Conservation (phyloP, 2,113 vertebrate genomes). For the Oryzias woworae region DNA sequence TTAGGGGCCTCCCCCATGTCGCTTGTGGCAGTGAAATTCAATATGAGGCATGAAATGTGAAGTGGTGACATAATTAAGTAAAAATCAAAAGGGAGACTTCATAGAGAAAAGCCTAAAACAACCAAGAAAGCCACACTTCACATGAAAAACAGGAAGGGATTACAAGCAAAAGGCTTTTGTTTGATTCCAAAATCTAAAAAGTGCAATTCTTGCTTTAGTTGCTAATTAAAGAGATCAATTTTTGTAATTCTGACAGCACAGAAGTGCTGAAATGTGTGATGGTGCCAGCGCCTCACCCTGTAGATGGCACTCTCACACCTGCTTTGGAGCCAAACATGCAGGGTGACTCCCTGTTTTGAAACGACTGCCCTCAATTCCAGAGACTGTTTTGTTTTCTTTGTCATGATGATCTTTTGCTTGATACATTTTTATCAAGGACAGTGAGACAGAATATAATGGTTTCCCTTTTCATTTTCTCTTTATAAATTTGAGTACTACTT, state of each 20-base stretch:
- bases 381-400: conserved; percentile 43
- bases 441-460: neutral
- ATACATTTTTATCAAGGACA: conserved; percentile 23
- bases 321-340: conserved; percentile 59
- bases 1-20: conserved; percentile 36
- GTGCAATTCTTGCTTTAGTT: neutral
- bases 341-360: conserved; percentile 58
- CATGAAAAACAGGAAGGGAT: conserved; percentile 4
- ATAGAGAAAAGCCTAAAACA: conserved; percentile 32
- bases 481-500: neutral
- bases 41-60: conserved; percentile 62
- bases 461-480: conserved; percentile 1
- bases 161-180: conserved; percentile 21
- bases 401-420: conserved; percentile 26
- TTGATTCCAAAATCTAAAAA: conserved; percentile 1
- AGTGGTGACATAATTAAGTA: conserved; percentile 61
- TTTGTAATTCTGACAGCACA: neutral
- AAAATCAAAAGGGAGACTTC: conserved; percentile 44
- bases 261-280: conserved; percentile 11
- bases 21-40: conserved; percentile 53
- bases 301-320: conserved; percentile 71
- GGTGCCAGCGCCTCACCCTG: conserved; percentile 51
- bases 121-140: conserved; percentile 9
- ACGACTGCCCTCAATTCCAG: conserved; percentile 48
- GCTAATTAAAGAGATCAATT: neutral